Evolutionary conservation across 2,113 vertebrate species (phyloP).

Genomic region (Saccopteryx bilineata): DNA sequence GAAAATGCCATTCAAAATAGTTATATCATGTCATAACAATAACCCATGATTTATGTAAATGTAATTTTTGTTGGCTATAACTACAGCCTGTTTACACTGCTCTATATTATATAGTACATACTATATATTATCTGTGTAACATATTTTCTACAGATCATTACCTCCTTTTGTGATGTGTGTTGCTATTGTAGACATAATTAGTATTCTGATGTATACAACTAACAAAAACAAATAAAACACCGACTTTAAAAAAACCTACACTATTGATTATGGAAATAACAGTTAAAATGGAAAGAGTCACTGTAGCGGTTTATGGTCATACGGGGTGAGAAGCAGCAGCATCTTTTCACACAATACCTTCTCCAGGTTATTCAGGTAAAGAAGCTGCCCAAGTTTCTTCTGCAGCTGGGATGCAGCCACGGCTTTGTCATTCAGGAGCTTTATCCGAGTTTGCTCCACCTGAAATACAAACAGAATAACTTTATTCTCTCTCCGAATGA

Average conservation of each 20-base stretch:
- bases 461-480: conserved; percentile 77
- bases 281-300: conserved; percentile 44
- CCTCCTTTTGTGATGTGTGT: neutral
- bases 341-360: conserved; percentile 89
- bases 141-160: neutral
- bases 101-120: neutral
- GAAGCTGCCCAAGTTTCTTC: conserved; percentile 97
- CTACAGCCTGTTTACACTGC: neutral
- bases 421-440: conserved; percentile 97
- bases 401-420: conserved; percentile 97
- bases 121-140: neutral
- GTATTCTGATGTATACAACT: neutral
- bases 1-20: neutral
- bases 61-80: neutral
- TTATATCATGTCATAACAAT: neutral
- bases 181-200: neutral
- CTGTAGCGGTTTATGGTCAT: neutral
- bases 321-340: neutral
- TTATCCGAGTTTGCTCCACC: conserved; percentile 98
- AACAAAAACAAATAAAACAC: conserved; percentile 3
- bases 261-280: neutral
- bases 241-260: neutral
- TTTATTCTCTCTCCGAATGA: conserved; percentile 48
- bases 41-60: neutral
- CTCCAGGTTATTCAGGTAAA: conserved; percentile 98